Evolutionary conservation across 2,888 invertebrate genomes (phyloP).

Genomic region (Troilus luridus): DNA sequence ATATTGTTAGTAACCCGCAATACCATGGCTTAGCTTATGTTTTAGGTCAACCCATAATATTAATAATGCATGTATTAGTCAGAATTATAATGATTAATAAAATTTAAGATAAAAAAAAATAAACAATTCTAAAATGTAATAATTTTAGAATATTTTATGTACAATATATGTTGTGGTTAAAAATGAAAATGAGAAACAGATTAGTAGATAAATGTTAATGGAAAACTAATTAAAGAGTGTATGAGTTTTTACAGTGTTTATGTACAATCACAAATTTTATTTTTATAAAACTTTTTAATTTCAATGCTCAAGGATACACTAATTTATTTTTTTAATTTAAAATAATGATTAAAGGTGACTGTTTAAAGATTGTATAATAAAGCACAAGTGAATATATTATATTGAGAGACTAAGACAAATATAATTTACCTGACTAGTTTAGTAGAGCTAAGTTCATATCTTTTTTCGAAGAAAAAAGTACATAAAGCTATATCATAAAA

Average conservation of each 20-base stretch:
- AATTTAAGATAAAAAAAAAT: constrained; percentile 50
- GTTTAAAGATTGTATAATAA: background rate
- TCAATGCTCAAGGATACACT: constrained; percentile 51
- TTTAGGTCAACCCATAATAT: constrained; percentile 46
- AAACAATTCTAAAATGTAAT: constrained; percentile 28
- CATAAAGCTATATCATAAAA: background rate
- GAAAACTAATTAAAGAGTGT: constrained; percentile 20
- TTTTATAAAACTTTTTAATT: constrained; percentile 54
- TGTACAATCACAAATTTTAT: background rate
- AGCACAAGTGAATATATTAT: background rate
- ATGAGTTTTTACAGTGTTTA: constrained; percentile 42
- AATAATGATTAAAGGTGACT: background rate
- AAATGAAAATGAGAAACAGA: constrained; percentile 46
- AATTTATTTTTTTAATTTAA: background rate
- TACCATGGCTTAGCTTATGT: constrained; percentile 61
- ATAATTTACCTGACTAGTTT: background rate
- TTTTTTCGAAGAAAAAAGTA: background rate
- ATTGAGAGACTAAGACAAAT: background rate
- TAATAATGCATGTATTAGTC: constrained; percentile 50
- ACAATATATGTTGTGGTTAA: constrained; percentile 40
- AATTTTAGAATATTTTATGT: constrained; percentile 44
- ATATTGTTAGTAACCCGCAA: constrained; percentile 60
- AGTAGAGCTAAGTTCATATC: background rate
- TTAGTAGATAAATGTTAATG: constrained; percentile 49
- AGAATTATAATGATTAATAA: constrained; percentile 47